Conservation (phyloP, 30 jellyfish, hydroid and myxozoan genomes). For the Catostylus mosaicus region DNA sequence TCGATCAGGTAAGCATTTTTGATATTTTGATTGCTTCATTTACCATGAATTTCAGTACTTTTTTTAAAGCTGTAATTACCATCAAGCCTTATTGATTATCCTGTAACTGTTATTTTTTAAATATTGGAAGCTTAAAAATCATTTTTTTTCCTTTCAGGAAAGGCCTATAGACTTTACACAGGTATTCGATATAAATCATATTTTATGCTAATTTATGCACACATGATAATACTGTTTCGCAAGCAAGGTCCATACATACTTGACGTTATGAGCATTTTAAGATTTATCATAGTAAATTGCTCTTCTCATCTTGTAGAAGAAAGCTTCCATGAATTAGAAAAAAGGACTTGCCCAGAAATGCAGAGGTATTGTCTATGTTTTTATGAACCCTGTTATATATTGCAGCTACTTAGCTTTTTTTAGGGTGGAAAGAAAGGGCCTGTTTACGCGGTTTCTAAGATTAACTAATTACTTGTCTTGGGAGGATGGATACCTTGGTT, state of each 20-base stretch:
- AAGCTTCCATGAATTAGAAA: conserved; percentile 58
- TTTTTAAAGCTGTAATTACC: too few species aligned
- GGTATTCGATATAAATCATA: conserved; percentile 50
- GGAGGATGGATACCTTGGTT: too few species aligned
- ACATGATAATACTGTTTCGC: too few species aligned
- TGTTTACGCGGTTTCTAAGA: too few species aligned
- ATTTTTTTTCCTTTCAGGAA: conserved; percentile 36
- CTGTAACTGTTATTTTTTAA: too few species aligned
- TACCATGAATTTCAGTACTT: neutral
- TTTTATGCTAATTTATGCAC: neutral
- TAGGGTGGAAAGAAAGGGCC: too few species aligned
- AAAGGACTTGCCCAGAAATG: conserved; percentile 95
- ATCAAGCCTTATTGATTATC: too few species aligned
- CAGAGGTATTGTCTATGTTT: conserved; percentile 71
- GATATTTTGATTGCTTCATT: neutral
- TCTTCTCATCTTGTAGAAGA: conserved; percentile 45
- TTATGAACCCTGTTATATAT: too few species aligned
- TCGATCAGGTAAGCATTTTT: conserved; percentile 68
- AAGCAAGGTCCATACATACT: too few species aligned
- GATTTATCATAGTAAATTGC: neutral
- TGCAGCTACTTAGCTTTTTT: too few species aligned
- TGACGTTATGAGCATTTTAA: too few species aligned
- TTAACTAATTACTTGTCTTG: too few species aligned
- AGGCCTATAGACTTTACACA: conserved; percentile 84
- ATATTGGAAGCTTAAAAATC: neutral